These are phyloP conservation scores for Herminia tarsipennalis DNA, from an alignment of 2,888 invertebrate genomes.

Conservation along the genomic window DNA sequence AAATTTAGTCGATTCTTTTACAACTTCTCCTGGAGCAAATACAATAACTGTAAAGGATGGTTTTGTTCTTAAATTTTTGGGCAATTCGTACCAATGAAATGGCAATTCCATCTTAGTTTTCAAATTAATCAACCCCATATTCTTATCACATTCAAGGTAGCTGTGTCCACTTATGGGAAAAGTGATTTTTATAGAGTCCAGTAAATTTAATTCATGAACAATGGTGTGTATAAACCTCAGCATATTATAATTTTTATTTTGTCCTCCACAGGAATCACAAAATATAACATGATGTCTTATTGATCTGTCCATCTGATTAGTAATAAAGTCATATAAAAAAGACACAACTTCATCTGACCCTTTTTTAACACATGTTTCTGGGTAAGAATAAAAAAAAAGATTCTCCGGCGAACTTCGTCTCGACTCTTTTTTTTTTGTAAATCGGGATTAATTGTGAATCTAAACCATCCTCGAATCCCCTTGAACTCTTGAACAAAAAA, in stretches of 20 bases:
- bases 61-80: conserved; percentile 11
- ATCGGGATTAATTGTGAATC: too few relatives aligned
- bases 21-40: conserved; percentile 11
- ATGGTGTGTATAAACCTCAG: conserved; percentile 21
- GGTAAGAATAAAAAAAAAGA: conserved; percentile 40
- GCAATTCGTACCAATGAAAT: conserved; percentile 28
- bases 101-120: conserved; percentile 25
- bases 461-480: too few relatives aligned
- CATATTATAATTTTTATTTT: conserved; percentile 22
- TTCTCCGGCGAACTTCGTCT: too few relatives aligned
- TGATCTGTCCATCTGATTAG: background rate
- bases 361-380: conserved; percentile 28
- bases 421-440: too few relatives aligned
- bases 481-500: too few relatives aligned
- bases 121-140: conserved; percentile 30
- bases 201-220: conserved; percentile 20
- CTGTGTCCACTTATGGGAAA: conserved; percentile 25
- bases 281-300: conserved; percentile 13
- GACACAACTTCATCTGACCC: conserved; percentile 35
- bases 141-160: conserved; percentile 28
- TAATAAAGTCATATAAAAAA: conserved; percentile 12
- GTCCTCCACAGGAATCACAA: conserved; percentile 21
- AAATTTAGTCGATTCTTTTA: conserved; percentile 6
- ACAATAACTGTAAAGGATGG: conserved; percentile 28
- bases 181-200: conserved; percentile 19